These are phyloP conservation scores for Clupea harengus DNA, from an alignment of 2,113 vertebrate species.

Conservation along the genomic window DNA sequence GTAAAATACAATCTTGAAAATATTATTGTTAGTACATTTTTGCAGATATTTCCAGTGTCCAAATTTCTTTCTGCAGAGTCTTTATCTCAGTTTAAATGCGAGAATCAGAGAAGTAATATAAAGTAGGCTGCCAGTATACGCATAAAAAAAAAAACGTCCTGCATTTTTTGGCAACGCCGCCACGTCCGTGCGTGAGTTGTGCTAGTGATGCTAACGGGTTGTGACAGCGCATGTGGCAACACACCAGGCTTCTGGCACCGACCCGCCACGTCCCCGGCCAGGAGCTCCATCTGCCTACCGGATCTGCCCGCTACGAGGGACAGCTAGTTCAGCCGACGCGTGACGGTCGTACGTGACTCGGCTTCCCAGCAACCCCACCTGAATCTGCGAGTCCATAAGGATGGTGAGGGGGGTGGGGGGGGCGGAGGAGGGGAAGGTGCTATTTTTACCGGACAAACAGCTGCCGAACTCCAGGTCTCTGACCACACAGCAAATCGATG, in stretches of 20 bases:
- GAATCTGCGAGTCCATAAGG: neutral
- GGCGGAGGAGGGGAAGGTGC: neutral
- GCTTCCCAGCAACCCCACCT: neutral
- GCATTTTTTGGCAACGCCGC: neutral
- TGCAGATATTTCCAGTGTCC: no score
- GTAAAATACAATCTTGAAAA: no score
- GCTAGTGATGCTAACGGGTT: neutral
- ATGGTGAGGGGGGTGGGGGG: neutral
- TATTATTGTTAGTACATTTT: neutral
- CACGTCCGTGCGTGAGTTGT: neutral
- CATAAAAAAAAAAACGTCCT: neutral
- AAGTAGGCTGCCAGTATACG: neutral
- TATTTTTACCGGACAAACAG: neutral
- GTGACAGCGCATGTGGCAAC: neutral
- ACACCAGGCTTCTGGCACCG: neutral
- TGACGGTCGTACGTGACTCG: neutral
- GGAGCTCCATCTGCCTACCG: neutral
- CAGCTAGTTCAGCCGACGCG: neutral
- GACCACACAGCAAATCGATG: neutral
- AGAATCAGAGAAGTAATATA: neutral
- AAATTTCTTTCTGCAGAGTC: no score
- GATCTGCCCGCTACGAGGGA: neutral
- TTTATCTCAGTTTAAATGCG: neutral
- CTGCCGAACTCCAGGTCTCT: neutral
- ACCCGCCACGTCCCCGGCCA: neutral